Evolutionary conservation across 2,113 vertebrate genomes (phyloP).

Genomic region (Erinaceus europaeus): DNA sequence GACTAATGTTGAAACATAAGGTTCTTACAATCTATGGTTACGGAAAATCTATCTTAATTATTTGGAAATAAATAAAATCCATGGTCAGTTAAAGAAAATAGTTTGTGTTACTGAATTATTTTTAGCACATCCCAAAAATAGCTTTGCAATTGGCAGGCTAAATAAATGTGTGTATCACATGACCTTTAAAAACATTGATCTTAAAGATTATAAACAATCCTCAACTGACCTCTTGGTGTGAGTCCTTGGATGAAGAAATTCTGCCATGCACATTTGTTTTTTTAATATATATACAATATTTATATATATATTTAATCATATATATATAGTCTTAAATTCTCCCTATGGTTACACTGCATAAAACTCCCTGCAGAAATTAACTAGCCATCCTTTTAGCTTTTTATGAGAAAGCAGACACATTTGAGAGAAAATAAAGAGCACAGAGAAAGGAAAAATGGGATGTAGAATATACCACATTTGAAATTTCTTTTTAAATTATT

Average conservation of each 20-base stretch:
- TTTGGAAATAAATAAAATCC: constrained; percentile 11
- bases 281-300: background rate
- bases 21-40: background rate
- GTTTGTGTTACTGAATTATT: constrained; percentile 41
- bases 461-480: background rate
- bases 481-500: background rate
- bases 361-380: constrained; percentile 54
- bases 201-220: constrained; percentile 63
- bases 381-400: background rate
- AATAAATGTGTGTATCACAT: constrained; percentile 35
- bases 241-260: constrained; percentile 54
- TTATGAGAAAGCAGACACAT: background rate
- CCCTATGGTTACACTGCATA: constrained; percentile 64
- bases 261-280: background rate
- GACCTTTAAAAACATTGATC: constrained; percentile 70
- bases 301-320: too few species aligned
- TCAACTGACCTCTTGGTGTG: constrained; percentile 47
- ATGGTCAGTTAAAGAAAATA: constrained; percentile 35
- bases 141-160: constrained; percentile 1
- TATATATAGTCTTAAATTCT: constrained; percentile 48
- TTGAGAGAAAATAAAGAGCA: background rate
- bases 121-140: constrained; percentile 38
- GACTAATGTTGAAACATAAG: background rate
- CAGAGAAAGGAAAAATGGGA: background rate
- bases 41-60: background rate